Conservation (phyloP, 2,888 invertebrate genomes). For the Lycaena phlaeas region DNA sequence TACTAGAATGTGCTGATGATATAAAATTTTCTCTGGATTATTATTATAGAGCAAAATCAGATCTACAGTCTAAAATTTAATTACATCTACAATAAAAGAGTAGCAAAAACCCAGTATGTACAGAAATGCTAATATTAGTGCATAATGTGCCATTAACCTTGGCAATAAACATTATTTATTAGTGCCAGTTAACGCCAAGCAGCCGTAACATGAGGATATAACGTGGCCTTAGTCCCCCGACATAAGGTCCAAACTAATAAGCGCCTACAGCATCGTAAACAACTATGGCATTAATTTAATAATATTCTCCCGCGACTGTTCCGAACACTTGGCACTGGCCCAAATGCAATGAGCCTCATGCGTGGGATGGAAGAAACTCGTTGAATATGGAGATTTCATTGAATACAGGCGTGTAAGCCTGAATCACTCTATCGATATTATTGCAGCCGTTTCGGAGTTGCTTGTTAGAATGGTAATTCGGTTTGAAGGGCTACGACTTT, state of each 20-base stretch:
- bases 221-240: neutral
- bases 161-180: conserved; percentile 17
- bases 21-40: no score
- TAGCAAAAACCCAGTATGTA: conserved; percentile 3
- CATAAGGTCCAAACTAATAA: neutral
- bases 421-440: conserved; percentile 2
- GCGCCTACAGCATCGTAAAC: conserved; percentile 10
- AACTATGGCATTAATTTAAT: conserved; percentile 19
- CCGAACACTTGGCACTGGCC: conserved; percentile 15
- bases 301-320: conserved; percentile 17
- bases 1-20: no score
- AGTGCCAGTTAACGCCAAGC: conserved; percentile 5
- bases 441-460: neutral
- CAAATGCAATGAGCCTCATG: conserved; percentile 20
- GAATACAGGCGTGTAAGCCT: conserved; percentile 4
- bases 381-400: conserved; percentile 6
- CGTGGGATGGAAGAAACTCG: conserved; percentile 13
- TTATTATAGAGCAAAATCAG: no score
- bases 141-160: conserved; percentile 11
- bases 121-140: conserved; percentile 7
- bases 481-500: neutral
- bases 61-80: no score
- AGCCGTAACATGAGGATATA: neutral
- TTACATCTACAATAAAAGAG: neutral
- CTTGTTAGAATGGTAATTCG: conserved; percentile 1